phyloP scores from a whole-genome alignment of 2,888 invertebrate genomes.

The Melanchra persicariae region DNA sequence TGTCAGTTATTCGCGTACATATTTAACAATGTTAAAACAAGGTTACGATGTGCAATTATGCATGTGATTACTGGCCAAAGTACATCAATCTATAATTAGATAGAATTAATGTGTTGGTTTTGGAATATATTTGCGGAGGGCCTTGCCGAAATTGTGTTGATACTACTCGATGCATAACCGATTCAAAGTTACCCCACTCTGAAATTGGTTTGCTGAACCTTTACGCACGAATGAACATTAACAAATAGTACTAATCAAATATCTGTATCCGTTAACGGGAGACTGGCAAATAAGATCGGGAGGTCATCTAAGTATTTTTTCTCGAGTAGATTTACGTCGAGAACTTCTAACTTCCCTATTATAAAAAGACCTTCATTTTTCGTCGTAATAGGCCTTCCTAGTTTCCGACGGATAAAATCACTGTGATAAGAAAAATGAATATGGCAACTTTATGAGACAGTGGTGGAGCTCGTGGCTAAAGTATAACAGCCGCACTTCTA shows the following conservation, averaged over 20 bases:
- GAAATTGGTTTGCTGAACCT: conserved; percentile 47
- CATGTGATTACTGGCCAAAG: conserved; percentile 65
- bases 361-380: conserved; percentile 18
- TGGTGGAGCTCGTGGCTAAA: too few species aligned
- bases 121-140: conserved; percentile 22
- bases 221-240: conserved; percentile 37
- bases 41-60: conserved; percentile 72
- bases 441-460: not conserved
- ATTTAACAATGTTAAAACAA: conserved; percentile 70
- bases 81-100: conserved; percentile 67
- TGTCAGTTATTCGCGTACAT: conserved; percentile 57
- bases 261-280: conserved; percentile 19
- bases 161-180: conserved; percentile 28
- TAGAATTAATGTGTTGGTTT: conserved; percentile 53
- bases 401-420: not conserved
- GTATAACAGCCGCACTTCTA: too few species aligned
- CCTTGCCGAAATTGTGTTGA: conserved; percentile 40
- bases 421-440: not conserved
- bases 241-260: conserved; percentile 54
- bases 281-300: conserved; percentile 31
- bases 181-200: conserved; percentile 44
- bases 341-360: conserved; percentile 5
- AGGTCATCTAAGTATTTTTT: conserved; percentile 32
- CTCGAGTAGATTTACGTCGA: conserved; percentile 7
- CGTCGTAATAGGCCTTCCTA: not conserved